Conservation (phyloP, 2,113 vertebrate genomes). For the Diphyllodes magnificus region DNA sequence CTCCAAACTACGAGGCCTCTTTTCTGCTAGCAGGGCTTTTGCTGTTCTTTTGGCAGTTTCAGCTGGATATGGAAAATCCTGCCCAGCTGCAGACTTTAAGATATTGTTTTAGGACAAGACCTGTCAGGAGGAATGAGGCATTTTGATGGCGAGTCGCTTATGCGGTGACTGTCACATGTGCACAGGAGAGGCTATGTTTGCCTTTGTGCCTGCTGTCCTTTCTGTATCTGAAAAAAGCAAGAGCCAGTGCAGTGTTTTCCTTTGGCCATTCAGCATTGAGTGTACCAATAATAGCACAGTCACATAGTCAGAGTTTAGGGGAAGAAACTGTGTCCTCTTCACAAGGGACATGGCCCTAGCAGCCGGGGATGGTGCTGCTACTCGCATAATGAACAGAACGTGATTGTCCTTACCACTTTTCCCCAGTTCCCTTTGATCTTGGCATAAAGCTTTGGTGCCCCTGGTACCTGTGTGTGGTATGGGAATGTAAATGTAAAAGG, state of each 20-base stretch:
- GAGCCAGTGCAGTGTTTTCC: constrained; percentile 1
- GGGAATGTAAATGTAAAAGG: neutral
- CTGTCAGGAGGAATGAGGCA: constrained; percentile 24
- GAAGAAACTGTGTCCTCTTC: neutral
- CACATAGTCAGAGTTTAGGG: neutral
- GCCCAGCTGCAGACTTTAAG: constrained; percentile 6
- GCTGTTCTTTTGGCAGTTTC: constrained; percentile 13
- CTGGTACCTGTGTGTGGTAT: neutral
- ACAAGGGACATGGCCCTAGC: neutral
- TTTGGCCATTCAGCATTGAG: neutral
- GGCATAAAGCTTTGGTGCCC: neutral
- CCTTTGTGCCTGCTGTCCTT: constrained; percentile 34
- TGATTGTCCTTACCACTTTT: neutral
- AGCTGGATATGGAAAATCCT: neutral
- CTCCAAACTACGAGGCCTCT: neutral
- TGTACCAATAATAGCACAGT: neutral
- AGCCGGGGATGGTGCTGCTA: neutral
- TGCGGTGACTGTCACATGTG: neutral
- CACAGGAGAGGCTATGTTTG: constrained; percentile 33
- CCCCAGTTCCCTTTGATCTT: neutral
- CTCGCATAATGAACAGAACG: neutral
- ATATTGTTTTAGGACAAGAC: neutral
- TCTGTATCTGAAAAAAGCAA: neutral
- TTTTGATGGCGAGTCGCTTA: neutral
- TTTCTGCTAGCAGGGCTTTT: neutral